Evolutionary conservation across 2,888 invertebrate genomes (phyloP), one percentile per base, ranked within the genome.

Genomic region (Metallyticus violacea): DNA sequence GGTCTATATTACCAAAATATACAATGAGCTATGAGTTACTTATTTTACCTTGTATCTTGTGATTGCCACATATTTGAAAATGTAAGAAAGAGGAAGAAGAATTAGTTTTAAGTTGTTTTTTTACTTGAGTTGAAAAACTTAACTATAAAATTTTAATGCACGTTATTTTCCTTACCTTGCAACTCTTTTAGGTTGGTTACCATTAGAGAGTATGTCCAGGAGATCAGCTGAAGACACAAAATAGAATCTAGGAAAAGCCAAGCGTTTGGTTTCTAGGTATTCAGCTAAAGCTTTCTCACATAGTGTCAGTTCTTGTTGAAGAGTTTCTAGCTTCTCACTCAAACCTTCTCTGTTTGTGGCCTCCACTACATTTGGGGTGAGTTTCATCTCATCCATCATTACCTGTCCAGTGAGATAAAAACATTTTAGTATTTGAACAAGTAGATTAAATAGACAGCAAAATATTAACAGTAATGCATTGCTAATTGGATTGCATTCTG

Each of bases 261-360:
- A 93, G 90, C 99, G 94, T 92, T 99, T 99, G 0, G 99, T 99
- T 93, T 99, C 99, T 90, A 99, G 94, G 92, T 99, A 99, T 91
- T 99, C 98, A 28, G 99, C 98, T 88, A 99, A 93, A 9, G 99
- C 99, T 92, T 99, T 99, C 92, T 99, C 99, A 91, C 99, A 99
- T 30, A 99, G 94, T 0, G 96, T 95, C 88, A 99, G 93, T 91
- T 97, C 96, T 89, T 95, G 95, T 91, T 99, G 98, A 82, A 99
- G 92, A 85, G 93, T 93, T 90, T 99, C 98, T 79, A 99, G 93
- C 88, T 95, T 94, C 87, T 95, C 95, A 81, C 96, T 95, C 87
- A 99, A 93, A 9, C 97, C 97, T 26, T 95, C 94, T 91, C 95
- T 96, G 91, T 98, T 98, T 3, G 99, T 99, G 1, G 98, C 97